Percentiles rank a stretch among this genome's conserved stretches.
phyloP scores from a whole-genome alignment of 2,797 vertebrate genomes.

The Dermochelys coriacea region DNA sequence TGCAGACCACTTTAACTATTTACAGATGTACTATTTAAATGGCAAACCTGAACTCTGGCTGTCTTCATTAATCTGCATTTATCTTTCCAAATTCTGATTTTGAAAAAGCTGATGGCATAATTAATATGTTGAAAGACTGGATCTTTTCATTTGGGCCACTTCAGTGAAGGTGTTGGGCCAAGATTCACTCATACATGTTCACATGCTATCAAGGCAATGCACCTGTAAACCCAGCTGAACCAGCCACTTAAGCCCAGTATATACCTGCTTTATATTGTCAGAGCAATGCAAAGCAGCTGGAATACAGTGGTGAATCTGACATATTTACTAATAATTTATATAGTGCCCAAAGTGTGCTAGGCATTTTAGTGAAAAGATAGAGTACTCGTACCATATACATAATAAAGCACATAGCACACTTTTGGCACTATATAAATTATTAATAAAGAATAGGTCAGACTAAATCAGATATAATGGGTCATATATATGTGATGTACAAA shows the following conservation, averaged over 20 bases:
- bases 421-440: too few species aligned
- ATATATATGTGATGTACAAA: neutral
- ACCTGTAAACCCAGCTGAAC: conserved; percentile 39
- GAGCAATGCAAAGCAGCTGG: conserved; percentile 42
- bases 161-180: neutral
- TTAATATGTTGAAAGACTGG: conserved; percentile 41
- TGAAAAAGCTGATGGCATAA: conserved; percentile 23
- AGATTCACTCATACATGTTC: neutral
- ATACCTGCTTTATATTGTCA: conserved; percentile 35
- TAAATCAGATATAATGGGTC: too few species aligned
- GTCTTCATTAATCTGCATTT: conserved; percentile 58
- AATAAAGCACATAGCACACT: neutral
- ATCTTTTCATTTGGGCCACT: conserved; percentile 30
- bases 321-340: conserved; percentile 57
- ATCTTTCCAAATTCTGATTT: conserved; percentile 53
- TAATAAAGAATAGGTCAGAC: too few species aligned
- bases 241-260: conserved; percentile 28
- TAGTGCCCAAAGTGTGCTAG: neutral
- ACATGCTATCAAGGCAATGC: conserved; percentile 16
- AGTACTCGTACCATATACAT: neutral
- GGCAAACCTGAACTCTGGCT: conserved; percentile 36
- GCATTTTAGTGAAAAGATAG: neutral
- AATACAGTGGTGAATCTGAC: conserved; percentile 43
- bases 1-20: conserved; percentile 64
- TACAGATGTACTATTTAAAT: conserved; percentile 66